A percentile compares a stretch with the other conserved stretches of the same genome.
Evolutionary conservation across 1,140 invertebrate species (phyloP).

Genomic region (Leptonema lineaticorne): DNA sequence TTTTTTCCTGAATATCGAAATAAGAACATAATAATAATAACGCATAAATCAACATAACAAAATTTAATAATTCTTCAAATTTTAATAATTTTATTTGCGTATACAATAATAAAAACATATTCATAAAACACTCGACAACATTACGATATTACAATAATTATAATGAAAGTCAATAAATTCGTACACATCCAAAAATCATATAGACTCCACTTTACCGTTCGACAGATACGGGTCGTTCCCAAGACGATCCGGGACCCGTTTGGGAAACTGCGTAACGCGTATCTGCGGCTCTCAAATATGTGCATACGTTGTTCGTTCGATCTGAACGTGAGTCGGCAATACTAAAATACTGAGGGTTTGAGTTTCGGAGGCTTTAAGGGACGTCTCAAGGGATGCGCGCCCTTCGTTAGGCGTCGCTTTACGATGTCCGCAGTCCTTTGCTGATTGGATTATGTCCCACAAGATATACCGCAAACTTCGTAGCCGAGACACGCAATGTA

Average conservation of each 20-base stretch:
- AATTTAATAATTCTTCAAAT: too few relatives aligned
- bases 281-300: background rate
- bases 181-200: too few relatives aligned
- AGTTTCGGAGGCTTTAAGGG: background rate
- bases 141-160: too few relatives aligned
- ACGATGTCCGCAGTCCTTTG: conserved; percentile 13
- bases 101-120: too few relatives aligned
- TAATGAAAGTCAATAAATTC: too few relatives aligned
- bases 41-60: too few relatives aligned
- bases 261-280: background rate
- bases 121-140: too few relatives aligned
- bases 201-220: too few relatives aligned
- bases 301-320: background rate
- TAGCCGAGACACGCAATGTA: background rate
- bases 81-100: too few relatives aligned
- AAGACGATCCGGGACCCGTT: background rate
- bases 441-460: conserved; percentile 21
- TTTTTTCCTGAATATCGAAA: too few relatives aligned
- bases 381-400: background rate
- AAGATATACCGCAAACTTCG: conserved; percentile 5
- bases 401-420: conserved; percentile 26
- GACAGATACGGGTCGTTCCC: too few relatives aligned
- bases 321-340: background rate
- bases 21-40: too few relatives aligned
- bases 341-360: background rate